phyloP scores from a whole-genome alignment of 2,113 vertebrate species.

The Oreochromis tanganicae region DNA sequence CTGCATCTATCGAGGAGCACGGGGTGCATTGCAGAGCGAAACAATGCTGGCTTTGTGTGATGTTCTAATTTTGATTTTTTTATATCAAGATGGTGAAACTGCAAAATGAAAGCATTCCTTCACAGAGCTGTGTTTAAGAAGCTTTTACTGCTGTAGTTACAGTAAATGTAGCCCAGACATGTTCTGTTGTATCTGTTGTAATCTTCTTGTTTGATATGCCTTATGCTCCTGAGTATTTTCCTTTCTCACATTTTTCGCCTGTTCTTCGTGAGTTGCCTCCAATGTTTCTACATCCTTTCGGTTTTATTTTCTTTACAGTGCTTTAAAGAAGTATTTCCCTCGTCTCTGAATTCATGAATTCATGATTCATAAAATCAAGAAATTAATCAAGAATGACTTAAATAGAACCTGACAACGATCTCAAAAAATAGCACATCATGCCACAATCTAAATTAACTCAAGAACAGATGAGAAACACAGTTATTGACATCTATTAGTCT shows the following conservation, averaged over 20 bases:
- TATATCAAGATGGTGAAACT: not conserved
- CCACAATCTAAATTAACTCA: not conserved
- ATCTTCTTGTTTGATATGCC: not conserved
- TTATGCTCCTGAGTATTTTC: not conserved
- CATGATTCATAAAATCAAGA: not conserved
- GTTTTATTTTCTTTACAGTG: fast-evolving
- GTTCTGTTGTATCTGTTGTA: not conserved
- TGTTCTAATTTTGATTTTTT: not conserved
- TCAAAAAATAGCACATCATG: not conserved
- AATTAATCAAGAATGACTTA: not conserved
- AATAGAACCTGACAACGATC: not conserved
- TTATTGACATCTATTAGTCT: not conserved
- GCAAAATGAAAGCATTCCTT: not conserved
- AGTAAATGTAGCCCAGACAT: not conserved
- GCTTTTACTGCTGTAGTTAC: not conserved
- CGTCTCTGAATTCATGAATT: not conserved
- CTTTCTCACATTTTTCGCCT: not conserved
- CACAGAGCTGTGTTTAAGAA: not conserved
- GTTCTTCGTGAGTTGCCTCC: not conserved
- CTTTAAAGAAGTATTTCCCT: fast-evolving
- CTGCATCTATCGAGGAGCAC: not conserved
- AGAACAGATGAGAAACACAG: not conserved
- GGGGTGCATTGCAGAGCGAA: not conserved
- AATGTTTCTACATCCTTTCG: not conserved
- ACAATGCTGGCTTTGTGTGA: not conserved